Base-by-base conservation (phyloP, 2,888 invertebrate genomes). In the Galeruca laticollis region DNA sequence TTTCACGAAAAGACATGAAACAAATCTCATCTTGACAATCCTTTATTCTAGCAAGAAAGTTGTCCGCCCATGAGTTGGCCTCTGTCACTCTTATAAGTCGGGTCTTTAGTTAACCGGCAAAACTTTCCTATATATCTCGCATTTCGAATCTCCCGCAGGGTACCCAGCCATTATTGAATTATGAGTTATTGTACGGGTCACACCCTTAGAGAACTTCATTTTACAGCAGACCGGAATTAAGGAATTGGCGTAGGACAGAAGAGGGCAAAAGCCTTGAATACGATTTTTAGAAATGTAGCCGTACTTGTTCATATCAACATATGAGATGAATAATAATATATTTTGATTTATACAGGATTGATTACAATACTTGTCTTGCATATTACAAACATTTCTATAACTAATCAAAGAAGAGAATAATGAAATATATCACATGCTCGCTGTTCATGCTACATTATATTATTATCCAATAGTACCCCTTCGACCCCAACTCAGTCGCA, bases 131-230 rank as follows among this genome's bases (percentile, higher is more conserved):
- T 71, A 72, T 73, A 69, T 71, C 70, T 72, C 69, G 66, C 66
- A 68, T 69, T 68, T 59, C 60, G 68, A 71, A 73, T 72, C 66
- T 72, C 73, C 73, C 73, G 62, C 69, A 69, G 66, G 73, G 69
- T 67, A 31, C 65, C 68, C 51, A 65, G 56, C 75, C 73, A 72
- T 73, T 75, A 75, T 73, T 73, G 75, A 75, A 75, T 73, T 75
- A 75, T 75, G 73, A 75, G 73, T 75, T 75, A 73, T 75, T 66
- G 75, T 70, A 61, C 63, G 69, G 75, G 73, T 73, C 73, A 75
- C 75, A 73, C 75, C 72, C 73, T 54, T 59, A 61, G 69, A 68
- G 69, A 71, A 70, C 71, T 66, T 66, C 69, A 60, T 66, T 69
- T 69, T 66, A 63, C 57, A 61, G 67, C 67, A 71, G 73, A 63